Evolutionary conservation across 1,140 invertebrate species (phyloP).

Genomic region (Hypothenemus hampei): DNA sequence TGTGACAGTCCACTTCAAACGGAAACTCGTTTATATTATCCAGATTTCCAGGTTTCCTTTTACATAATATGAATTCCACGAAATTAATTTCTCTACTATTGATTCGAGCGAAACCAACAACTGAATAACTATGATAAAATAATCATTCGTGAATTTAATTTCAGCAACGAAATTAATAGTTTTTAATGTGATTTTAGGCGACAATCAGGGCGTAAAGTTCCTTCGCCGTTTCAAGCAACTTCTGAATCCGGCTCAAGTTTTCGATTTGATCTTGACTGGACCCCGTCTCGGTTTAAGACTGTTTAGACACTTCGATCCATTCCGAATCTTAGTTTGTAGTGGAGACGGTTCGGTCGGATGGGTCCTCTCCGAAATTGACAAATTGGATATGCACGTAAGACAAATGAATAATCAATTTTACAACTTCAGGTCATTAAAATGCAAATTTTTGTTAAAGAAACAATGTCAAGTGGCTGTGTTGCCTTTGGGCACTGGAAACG

Average conservation of each 20-base stretch:
- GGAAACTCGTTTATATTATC: no score
- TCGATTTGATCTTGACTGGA: conserved; percentile 86
- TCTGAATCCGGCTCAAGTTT: conserved; percentile 95
- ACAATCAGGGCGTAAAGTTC: conserved; percentile 97
- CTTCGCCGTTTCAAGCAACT: conserved; percentile 92
- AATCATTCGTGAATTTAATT: no score
- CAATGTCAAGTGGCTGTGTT: conserved; percentile 89
- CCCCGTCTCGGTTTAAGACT: conserved; percentile 81
- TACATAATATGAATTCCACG: no score
- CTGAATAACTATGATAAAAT: no score
- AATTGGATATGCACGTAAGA: conserved; percentile 85
- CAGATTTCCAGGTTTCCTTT: no score
- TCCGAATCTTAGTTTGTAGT: conserved; percentile 87
- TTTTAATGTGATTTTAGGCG: conserved; percentile 55
- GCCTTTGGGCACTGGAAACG: conserved; percentile 93
- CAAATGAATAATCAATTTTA: not conserved
- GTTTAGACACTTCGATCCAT: conserved; percentile 87
- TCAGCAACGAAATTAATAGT: no score
- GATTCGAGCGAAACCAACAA: no score
- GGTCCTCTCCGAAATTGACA: conserved; percentile 90
- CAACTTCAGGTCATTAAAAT: not conserved
- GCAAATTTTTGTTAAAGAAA: conserved; percentile 54
- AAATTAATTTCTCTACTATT: no score
- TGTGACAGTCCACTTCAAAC: no score
- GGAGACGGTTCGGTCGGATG: conserved; percentile 92